Evolutionary conservation across 2,888 invertebrate genomes (phyloP).

Genomic region (Vandiemenella viatica): DNA sequence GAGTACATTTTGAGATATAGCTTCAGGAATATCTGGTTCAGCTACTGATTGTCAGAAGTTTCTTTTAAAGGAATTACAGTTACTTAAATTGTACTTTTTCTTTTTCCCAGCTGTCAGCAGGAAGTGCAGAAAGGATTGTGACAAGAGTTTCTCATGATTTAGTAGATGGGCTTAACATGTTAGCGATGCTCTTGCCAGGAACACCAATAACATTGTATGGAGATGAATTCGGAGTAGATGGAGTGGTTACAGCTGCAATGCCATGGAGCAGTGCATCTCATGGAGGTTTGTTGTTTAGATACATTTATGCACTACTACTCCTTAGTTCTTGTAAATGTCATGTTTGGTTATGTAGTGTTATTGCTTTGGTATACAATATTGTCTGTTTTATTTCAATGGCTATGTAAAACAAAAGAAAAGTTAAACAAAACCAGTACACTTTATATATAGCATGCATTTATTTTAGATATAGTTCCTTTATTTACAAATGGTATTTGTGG

Average conservation of each 20-base stretch:
- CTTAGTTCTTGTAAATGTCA: background rate
- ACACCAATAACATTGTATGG: conserved; percentile 47
- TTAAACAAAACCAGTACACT: too few species aligned
- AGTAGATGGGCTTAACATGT: conserved; percentile 40
- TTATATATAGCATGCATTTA: too few species aligned
- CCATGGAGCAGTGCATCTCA: conserved; percentile 21
- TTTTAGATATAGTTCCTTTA: too few species aligned
- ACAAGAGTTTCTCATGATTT: too few species aligned
- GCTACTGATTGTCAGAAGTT: too few species aligned
- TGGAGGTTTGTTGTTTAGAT: conserved; percentile 6
- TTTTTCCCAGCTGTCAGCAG: too few species aligned
- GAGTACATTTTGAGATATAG: too few species aligned
- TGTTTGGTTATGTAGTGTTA: background rate
- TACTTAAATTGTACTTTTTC: too few species aligned
- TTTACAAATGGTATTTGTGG: too few species aligned
- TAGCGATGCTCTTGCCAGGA: conserved; percentile 66
- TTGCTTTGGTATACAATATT: background rate
- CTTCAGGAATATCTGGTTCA: too few species aligned
- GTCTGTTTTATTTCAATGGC: background rate
- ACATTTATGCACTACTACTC: background rate
- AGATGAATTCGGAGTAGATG: conserved; percentile 34
- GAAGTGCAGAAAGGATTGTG: too few species aligned
- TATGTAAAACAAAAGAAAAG: background rate
- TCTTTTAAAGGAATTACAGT: too few species aligned
- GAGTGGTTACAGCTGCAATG: conserved; percentile 18